A percentile compares a stretch with the other conserved stretches of the same genome.
phyloP scores from a whole-genome alignment of 2,888 invertebrate species.

The Habroteleia sp. region DNA sequence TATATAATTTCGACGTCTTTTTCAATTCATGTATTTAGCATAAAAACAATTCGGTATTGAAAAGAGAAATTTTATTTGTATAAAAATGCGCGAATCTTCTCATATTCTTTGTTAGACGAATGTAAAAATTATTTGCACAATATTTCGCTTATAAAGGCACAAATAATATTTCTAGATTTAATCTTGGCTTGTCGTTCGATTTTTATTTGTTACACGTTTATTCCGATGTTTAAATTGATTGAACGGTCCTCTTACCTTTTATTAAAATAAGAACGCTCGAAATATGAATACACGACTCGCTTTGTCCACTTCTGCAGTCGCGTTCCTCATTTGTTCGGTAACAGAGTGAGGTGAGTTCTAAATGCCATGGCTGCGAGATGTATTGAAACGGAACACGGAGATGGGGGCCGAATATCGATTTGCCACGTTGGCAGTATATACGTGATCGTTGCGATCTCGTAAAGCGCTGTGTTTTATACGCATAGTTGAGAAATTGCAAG shows the following conservation, averaged over 20 bases:
- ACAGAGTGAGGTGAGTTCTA: conserved; percentile 59
- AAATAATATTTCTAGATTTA: no score
- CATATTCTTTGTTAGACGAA: background rate
- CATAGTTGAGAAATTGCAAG: conserved; percentile 72
- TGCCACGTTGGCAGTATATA: conserved; percentile 70
- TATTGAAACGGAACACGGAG: conserved; percentile 65
- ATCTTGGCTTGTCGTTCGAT: no score
- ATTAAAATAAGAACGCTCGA: conserved; percentile 24
- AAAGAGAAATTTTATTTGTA: no score
- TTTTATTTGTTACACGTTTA: conserved; percentile 27
- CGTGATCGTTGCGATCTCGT: conserved; percentile 67
- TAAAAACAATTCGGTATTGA: no score
- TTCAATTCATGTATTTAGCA: no score
- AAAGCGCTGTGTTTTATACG: conserved; percentile 69
- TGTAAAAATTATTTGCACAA: conserved; percentile 44
- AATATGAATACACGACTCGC: conserved; percentile 35
- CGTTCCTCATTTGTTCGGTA: conserved; percentile 40
- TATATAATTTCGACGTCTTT: no score
- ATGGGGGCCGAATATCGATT: conserved; percentile 74
- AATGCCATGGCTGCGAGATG: conserved; percentile 63
- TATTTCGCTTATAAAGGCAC: background rate
- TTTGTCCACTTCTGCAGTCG: conserved; percentile 26
- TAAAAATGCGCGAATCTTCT: no score
- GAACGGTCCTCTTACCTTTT: conserved; percentile 25
- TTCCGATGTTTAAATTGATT: conserved; percentile 12